Base-by-base conservation (phyloP, 2,888 invertebrate genomes). In the Tinea pellionella region DNA sequence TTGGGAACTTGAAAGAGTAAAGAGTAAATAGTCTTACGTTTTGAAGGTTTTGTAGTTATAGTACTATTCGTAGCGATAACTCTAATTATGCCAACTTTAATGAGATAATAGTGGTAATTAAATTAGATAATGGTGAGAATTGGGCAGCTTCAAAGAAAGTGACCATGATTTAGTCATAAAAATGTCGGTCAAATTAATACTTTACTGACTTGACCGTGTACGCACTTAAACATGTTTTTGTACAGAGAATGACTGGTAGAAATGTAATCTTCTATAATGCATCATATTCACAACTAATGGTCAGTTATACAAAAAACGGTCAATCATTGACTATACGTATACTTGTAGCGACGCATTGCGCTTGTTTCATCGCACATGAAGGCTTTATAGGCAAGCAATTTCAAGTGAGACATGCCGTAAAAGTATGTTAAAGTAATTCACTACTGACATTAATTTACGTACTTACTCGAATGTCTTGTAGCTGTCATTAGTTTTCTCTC, bases 201-300 rank as follows among this genome's bases (percentile, higher is more conserved):
- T 13, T 24, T 13, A 57, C 13, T 32, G 57, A 4, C 32, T 32
- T 57, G 2, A 24, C 57, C 13, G 13, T 57, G n/a, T 6, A 57
- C 16, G 15, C 13, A 11, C 55, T 47, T 47, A n/a, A 47, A 15
- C n/a, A 16, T 47, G 13, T 57, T 32, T 13, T 32, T 32, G 15
- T 32, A 30, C 15, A 9, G 7, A 15, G 32, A 57, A 57, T 57
- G 57, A 57, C 57, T 57, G 16, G 57, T 57, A 15, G 24, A 32
- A 57, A 57, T 57, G 19, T 57, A 24, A 32, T 57, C 57, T 12
- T 15, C 32, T n/a, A 57, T 57, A 57, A 57, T 32, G 57, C 57
- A 32, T 57, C 57, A 57, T 57, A 57, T 57, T 57, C 57, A 53
- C 47, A 55, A 19, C 57, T 57, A 57, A 57, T 57, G 57, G 57